Conservation (phyloP, 1,140 invertebrate genomes). For the Liolophura sinensis region DNA sequence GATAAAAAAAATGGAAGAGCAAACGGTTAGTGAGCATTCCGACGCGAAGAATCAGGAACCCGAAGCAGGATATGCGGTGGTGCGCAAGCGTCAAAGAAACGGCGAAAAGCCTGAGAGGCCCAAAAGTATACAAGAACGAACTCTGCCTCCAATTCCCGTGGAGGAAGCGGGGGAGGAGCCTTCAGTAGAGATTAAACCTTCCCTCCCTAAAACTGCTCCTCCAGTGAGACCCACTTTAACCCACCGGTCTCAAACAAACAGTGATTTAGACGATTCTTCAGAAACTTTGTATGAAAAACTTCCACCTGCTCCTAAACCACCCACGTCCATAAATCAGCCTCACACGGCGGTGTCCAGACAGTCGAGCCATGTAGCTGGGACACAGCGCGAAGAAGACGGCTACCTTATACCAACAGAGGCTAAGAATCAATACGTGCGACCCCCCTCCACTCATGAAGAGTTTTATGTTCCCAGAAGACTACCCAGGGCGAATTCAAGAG, state of each 20-base stretch:
- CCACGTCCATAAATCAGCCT: neutral
- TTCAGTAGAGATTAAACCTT: no score
- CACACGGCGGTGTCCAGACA: neutral
- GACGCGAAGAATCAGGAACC: neutral
- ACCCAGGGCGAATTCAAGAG: no score
- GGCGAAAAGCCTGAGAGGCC: no score
- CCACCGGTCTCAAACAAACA: no score
- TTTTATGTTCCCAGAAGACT: no score
- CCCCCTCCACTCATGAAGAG: no score
- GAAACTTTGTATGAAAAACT: slow-evolving; percentile 50
- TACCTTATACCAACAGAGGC: slow-evolving; percentile 15
- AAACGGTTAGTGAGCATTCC: neutral
- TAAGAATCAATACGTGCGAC: no score
- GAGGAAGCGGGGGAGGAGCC: neutral
- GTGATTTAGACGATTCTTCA: slow-evolving; percentile 2
- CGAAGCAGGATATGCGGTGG: no score
- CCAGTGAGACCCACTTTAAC: no score
- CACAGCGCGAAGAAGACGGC: slow-evolving; percentile 22
- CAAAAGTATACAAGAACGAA: slow-evolving; percentile 32
- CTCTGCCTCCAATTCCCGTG: slow-evolving; percentile 44
- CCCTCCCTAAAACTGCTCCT: no score
- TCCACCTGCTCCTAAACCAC: slow-evolving; percentile 37
- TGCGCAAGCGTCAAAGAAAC: no score
- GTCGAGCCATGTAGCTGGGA: neutral
- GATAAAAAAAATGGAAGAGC: slow-evolving; percentile 8